These are phyloP conservation scores for Xestoiulus laeticollis DNA, from an alignment of 2,888 invertebrate species.

Conservation along the genomic window DNA sequence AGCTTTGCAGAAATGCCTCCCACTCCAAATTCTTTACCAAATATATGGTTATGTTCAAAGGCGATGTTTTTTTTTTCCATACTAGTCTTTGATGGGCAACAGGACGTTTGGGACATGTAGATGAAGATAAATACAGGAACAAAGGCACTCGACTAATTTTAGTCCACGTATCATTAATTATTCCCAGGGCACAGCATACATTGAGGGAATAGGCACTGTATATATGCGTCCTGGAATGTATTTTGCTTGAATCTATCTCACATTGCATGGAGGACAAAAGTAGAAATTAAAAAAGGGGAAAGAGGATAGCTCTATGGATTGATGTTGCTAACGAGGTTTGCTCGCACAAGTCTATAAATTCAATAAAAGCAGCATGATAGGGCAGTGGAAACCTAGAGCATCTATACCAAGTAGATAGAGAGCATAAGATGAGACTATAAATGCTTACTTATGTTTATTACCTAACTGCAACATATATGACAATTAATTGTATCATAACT, in stretches of 20 bases:
- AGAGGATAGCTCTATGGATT: not conserved
- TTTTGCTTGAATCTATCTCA: not conserved
- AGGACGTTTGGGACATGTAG: constrained; percentile 49
- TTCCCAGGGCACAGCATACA: constrained; percentile 40
- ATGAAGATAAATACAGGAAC: constrained; percentile 51
- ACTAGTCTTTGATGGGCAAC: constrained; percentile 34
- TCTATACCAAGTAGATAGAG: not conserved
- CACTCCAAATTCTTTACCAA: constrained; percentile 5
- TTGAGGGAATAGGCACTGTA: constrained; percentile 19
- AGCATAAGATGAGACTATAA: not conserved
- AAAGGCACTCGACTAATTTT: constrained; percentile 52
- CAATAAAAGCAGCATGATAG: not conserved
- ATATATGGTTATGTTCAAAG: not conserved
- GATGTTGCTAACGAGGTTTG: not conserved
- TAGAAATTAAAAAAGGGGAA: not conserved
- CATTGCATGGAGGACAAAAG: not conserved
- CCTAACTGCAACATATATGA: not conserved
- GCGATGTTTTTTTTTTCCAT: not conserved
- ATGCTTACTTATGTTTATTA: constrained; percentile 10
- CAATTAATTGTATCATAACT: constrained; percentile 20
- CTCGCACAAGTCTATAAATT: constrained; percentile 18
- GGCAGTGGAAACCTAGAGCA: not conserved
- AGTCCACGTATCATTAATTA: constrained; percentile 49
- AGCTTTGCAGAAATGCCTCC: not conserved
- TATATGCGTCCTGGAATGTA: not conserved